Percentiles rank a stretch among this genome's conserved stretches.
These are phyloP conservation scores for Atta texana DNA, from an alignment of 1,140 invertebrate genomes.

Conservation along the genomic window DNA sequence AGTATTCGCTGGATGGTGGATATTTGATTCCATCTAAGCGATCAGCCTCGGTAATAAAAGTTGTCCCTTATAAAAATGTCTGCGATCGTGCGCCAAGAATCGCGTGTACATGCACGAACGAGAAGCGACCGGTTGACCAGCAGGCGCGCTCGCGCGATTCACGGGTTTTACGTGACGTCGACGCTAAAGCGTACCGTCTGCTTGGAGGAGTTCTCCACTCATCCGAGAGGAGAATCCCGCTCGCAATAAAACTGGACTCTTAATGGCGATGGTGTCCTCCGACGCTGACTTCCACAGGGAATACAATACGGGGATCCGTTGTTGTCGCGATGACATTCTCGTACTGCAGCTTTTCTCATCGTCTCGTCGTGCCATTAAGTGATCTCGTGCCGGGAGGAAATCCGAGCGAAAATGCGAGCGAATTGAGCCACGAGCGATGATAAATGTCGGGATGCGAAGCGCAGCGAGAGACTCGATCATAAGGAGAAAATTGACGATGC, in stretches of 20 bases:
- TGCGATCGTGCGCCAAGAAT: constrained; percentile 2
- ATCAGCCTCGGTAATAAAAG: constrained; percentile 46
- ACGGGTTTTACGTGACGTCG: constrained; percentile 46
- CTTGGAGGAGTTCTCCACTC: background rate
- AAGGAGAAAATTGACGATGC: background rate
- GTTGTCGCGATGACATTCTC: constrained; percentile 19
- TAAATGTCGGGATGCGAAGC: constrained; percentile 39
- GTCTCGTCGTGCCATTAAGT: constrained; percentile 28
- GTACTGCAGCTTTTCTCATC: background rate
- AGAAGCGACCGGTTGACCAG: background rate
- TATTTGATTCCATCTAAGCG: constrained; percentile 33
- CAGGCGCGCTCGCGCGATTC: constrained; percentile 29
- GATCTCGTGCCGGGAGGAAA: background rate
- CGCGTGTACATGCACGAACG: constrained; percentile 7
- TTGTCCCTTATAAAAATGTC: constrained; percentile 18
- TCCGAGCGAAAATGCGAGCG: constrained; percentile 23
- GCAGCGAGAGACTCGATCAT: background rate
- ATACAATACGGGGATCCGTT: constrained; percentile 35
- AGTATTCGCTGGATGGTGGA: constrained; percentile 19
- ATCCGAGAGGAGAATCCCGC: background rate
- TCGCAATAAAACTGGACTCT: constrained; percentile 53
- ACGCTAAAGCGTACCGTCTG: constrained; percentile 14
- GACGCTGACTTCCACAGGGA: constrained; percentile 15
- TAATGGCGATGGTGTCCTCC: constrained; percentile 15
- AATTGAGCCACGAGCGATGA: background rate